Conservation (phyloP, 2,113 vertebrate species). For the Dendropsophus ebraccatus region DNA sequence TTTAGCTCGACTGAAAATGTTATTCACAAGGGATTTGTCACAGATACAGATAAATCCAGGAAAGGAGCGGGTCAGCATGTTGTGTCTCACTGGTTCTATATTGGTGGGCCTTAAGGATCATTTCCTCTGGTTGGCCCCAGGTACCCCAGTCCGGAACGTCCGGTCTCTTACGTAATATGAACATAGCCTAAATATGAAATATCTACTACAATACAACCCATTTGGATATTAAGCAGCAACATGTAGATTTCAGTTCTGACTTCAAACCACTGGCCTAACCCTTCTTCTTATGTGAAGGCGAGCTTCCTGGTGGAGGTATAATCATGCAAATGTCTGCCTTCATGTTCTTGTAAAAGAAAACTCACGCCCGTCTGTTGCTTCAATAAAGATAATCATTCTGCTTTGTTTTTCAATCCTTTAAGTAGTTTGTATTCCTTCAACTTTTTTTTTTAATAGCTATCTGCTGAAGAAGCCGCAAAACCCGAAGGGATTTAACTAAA, state of each 20-base stretch:
- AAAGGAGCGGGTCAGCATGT: too few species aligned
- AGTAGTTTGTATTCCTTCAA: neutral
- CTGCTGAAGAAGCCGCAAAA: neutral
- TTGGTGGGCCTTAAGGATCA: too few species aligned
- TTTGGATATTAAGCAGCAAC: neutral
- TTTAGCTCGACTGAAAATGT: too few species aligned
- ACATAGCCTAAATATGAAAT: too few species aligned
- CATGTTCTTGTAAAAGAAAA: neutral
- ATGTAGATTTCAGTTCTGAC: neutral
- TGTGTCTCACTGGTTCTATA: too few species aligned
- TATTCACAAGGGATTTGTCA: too few species aligned
- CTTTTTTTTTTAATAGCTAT: conserved; percentile 7
- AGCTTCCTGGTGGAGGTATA: too few species aligned
- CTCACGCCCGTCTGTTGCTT: neutral
- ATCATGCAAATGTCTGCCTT: neutral
- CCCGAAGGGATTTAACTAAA: neutral
- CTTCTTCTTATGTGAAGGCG: neutral
- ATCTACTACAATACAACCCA: neutral
- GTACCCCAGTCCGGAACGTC: too few species aligned
- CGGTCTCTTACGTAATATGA: too few species aligned
- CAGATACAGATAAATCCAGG: too few species aligned
- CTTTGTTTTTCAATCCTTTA: conserved; percentile 1
- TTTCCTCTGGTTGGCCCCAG: too few species aligned
- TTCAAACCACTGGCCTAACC: neutral
- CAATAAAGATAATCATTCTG: neutral